These are phyloP conservation scores for Mylabris sibirica DNA, from an alignment of 2,888 invertebrate species.

Conservation along the genomic window DNA sequence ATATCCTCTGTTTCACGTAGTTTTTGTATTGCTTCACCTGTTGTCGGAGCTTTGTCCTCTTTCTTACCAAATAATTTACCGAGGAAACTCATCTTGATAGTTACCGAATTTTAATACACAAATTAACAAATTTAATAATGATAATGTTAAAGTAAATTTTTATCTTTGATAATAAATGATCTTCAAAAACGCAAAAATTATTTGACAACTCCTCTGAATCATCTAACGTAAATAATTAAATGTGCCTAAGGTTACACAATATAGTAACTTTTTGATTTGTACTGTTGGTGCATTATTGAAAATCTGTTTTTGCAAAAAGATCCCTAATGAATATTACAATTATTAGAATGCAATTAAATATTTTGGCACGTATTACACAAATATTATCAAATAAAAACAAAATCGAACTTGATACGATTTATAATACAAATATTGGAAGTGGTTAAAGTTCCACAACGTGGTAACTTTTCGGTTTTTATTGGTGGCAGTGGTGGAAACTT, in stretches of 20 bases:
- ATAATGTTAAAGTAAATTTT: background rate
- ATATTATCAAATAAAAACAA: too few relatives aligned
- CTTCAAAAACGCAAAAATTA: constrained; percentile 20
- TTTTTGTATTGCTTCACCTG: constrained; percentile 96
- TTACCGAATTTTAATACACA: background rate
- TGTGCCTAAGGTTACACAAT: constrained; percentile 26
- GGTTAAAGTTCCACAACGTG: too few relatives aligned
- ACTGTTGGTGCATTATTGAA: background rate
- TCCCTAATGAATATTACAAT: too few relatives aligned
- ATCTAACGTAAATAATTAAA: constrained; percentile 27
- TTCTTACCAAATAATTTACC: constrained; percentile 92
- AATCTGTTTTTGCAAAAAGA: too few relatives aligned
- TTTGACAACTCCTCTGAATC: constrained; percentile 21
- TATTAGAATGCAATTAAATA: too few relatives aligned
- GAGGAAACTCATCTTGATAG: constrained; percentile 82
- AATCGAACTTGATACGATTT: too few relatives aligned
- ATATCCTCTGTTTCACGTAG: constrained; percentile 95
- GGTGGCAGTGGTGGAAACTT: too few relatives aligned
- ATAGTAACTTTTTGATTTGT: background rate
- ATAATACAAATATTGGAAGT: too few relatives aligned
- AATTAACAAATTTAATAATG: background rate
- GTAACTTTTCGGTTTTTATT: too few relatives aligned
- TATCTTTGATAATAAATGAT: background rate
- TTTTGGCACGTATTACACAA: too few relatives aligned
- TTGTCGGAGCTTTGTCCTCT: constrained; percentile 82